phyloP scores from a whole-genome alignment of 2,113 vertebrate species.

The Sinosuthora webbiana region DNA sequence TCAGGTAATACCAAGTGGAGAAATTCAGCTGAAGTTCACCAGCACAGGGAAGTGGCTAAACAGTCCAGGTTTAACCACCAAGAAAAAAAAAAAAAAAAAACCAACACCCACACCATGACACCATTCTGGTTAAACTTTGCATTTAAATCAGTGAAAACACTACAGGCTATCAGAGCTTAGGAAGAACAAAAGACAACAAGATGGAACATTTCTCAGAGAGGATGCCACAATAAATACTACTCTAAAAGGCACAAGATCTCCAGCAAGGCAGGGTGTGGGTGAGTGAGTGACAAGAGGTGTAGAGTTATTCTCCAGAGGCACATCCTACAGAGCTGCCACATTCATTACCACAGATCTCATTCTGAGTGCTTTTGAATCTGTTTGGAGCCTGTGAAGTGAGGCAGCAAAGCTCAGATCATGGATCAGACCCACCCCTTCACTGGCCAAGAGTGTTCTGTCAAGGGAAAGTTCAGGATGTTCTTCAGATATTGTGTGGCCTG shows the following conservation, averaged over 20 bases:
- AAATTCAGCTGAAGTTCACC: background rate
- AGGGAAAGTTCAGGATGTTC: background rate
- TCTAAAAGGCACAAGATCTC: background rate
- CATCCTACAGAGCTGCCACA: background rate
- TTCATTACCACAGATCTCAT: background rate
- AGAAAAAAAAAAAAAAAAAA: background rate
- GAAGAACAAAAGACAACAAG: background rate
- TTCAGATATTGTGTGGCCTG: background rate
- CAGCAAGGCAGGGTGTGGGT: background rate
- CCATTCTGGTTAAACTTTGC: background rate
- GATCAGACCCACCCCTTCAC: background rate
- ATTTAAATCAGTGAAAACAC: background rate
- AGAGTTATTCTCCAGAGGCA: background rate
- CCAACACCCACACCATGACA: accelerated
- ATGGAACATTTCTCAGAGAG: background rate
- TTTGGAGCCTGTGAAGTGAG: background rate
- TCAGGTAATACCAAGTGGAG: background rate
- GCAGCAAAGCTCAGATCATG: background rate
- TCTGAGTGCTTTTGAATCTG: background rate
- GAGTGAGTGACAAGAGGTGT: background rate
- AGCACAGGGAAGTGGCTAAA: background rate
- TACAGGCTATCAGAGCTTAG: background rate
- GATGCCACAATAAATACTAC: background rate
- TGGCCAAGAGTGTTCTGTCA: background rate
- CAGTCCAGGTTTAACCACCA: background rate